These are phyloP conservation scores for Pseudomyrmex gracilis DNA, from an alignment of 1,140 invertebrate species.

Conservation along the genomic window DNA sequence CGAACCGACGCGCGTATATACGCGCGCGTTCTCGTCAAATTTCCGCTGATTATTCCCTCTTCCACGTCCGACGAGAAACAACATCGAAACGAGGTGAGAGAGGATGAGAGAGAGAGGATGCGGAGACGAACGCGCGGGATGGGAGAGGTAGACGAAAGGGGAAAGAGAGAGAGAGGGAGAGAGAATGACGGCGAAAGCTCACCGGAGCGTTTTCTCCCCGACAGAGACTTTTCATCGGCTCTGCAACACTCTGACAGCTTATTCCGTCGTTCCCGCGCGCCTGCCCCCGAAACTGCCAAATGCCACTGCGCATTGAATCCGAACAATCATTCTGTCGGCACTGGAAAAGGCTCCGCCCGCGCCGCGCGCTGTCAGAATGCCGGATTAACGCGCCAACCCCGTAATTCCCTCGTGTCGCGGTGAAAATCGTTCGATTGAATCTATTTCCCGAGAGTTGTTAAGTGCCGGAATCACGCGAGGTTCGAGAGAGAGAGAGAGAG, in stretches of 20 bases:
- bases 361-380: conserved; percentile 69
- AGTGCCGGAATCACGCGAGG: conserved; percentile 56
- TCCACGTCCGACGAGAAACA: conserved; percentile 48
- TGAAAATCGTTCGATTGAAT: conserved; percentile 70
- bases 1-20: conserved; percentile 17
- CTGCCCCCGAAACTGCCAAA: conserved; percentile 72
- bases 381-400: conserved; percentile 77
- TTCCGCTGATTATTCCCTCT: conserved; percentile 67
- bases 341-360: conserved; percentile 76
- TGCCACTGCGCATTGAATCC: conserved; percentile 81
- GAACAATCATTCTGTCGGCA: conserved; percentile 81
- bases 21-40: conserved; percentile 50
- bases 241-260: conserved; percentile 79
- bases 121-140: neutral
- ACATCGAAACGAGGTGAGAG: conserved; percentile 55
- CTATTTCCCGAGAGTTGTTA: conserved; percentile 48
- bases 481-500: neutral
- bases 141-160: conserved; percentile 25
- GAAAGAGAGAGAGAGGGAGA: conserved; percentile 42
- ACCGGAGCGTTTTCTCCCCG: conserved; percentile 71
- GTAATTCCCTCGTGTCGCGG: conserved; percentile 74
- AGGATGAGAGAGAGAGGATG: neutral
- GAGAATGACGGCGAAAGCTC: conserved; percentile 37
- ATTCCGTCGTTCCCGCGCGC: conserved; percentile 75
- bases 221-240: conserved; percentile 72